Evolutionary conservation across 2,888 invertebrate species (phyloP), one percentile per base, ranked within the genome.

Genomic region (Octodonta nipae): DNA sequence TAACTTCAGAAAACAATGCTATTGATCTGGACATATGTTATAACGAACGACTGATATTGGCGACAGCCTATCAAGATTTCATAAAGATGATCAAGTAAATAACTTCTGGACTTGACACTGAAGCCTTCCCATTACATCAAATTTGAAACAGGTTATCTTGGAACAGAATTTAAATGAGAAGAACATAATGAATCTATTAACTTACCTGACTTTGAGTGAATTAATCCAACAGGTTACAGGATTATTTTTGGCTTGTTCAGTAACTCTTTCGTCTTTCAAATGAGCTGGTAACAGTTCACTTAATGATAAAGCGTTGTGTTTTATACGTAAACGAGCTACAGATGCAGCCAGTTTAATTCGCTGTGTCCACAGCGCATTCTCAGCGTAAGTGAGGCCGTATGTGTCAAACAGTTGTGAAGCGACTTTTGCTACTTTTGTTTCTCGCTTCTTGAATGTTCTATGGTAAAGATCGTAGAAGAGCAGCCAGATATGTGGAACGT

Each of bases 191-290:
- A n/a, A n/a, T 3, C 3, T 22, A 22, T 10, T 10, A n/a, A 11
- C 61, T 57, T 56, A 74, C 80, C 71, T 72, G 3, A 78, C 64
- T 56, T 76, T 74, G 43, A 75, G 75, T 1, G 75, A 75, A 61
- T 86, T 86, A 7, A 85, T 74, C 85, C 85, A 86, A 40, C 83
- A 84, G 0, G 78, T 78, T 2, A 82, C 73, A 1, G 15, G 71
- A 58, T 42, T 66, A 61, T 44, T 64, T 47, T 61, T 61, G 1
- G 61, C 60, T 1, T 63, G 61, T 32, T 71, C 71, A 32, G 71
- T 70, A 14, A 78, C 67, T 35, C 74, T 70, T 33, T 79, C 79
- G 41, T 81, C 76, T 35, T 77, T 70, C 39, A 86, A 61, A 56
- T 83, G 83, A 1, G 60, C 50, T 1, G 86, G 85, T 11, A 86